Evolutionary conservation across 1,140 invertebrate genomes (phyloP).

Genomic region (Vollenhovia emeryi): DNA sequence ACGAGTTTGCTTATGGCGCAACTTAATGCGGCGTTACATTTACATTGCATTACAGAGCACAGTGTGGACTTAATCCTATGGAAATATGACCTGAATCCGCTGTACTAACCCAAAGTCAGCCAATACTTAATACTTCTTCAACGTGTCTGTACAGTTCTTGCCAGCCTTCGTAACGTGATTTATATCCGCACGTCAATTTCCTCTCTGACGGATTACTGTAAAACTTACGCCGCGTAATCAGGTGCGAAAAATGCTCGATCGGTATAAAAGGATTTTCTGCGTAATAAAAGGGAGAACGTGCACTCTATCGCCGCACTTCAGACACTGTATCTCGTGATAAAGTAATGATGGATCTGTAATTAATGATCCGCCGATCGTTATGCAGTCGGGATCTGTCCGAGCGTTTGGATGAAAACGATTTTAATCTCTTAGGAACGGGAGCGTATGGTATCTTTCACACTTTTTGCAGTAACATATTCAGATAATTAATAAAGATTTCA

Average conservation of each 20-base stretch:
- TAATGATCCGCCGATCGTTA: conserved; percentile 57
- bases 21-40: conserved; percentile 30
- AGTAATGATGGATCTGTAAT: conserved; percentile 57
- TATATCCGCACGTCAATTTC: conserved; percentile 29
- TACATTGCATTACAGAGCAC: conserved; percentile 37
- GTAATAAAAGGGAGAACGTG: conserved; percentile 9
- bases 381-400: background rate
- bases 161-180: conserved; percentile 12
- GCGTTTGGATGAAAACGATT: conserved; percentile 32
- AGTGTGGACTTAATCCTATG: conserved; percentile 10
- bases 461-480: background rate
- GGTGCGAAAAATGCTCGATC: conserved; percentile 40
- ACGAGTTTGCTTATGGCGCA: background rate
- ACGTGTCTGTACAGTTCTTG: background rate
- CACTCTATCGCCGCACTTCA: conserved; percentile 10
- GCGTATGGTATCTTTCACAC: background rate
- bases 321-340: background rate
- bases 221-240: conserved; percentile 28
- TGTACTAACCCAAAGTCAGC: conserved; percentile 22
- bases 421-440: conserved; percentile 18
- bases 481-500: conserved; percentile 3
- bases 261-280: conserved; percentile 33
- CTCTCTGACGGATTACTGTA: conserved; percentile 40
- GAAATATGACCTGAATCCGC: conserved; percentile 34
- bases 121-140: conserved; percentile 22